Base-by-base conservation (phyloP, 2,113 vertebrate genomes). In the Hassar affinis region DNA sequence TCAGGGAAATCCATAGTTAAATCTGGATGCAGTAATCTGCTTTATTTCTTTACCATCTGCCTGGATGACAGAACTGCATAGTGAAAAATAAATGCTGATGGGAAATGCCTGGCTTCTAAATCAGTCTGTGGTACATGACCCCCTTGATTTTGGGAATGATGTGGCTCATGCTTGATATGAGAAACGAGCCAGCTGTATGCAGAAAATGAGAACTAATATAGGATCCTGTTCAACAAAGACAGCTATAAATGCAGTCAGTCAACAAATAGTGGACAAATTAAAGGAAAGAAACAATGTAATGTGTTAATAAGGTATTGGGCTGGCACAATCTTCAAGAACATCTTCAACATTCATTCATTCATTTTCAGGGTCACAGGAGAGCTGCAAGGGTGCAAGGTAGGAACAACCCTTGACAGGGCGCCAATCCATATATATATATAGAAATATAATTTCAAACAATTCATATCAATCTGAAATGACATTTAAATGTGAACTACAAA, bases 1-100 rank as follows among this genome's bases (percentile, higher is more conserved):
- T 77, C 35, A 18, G 18, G 66, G 81, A 86, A 82, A 85, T 85
- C 85, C 78, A 80, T 80, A 77, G 76, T 62, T 64, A 85, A 81
- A 84, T 85, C 72, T 74, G 54, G 57, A 38, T 47, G 51, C 75
- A 76, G 82, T 35, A 17, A 57, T 10, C 54, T 8, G 25, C 20
- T 82, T 79, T 84, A 77, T 87, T 85, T 30, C 61, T 27, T 14
- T 33, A 54, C 45, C 35, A 76, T 62, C 86, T 3, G 2, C 15
- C 11, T 57, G 61, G 83, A 80, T 86, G 86, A 82, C 74, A 84
- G 82, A 66, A 54, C 69, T 74, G 17, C 52, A 69, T 78, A 75
- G 80, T 68, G 38, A 56, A 81, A 84, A 78, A 42, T 42, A 68
- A 75, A 71, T 72, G 56, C 35, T 64, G 45, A 81, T 69, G 56